Conservation (phyloP, 2,888 invertebrate genomes). For the Gymnocheta viridis region DNA sequence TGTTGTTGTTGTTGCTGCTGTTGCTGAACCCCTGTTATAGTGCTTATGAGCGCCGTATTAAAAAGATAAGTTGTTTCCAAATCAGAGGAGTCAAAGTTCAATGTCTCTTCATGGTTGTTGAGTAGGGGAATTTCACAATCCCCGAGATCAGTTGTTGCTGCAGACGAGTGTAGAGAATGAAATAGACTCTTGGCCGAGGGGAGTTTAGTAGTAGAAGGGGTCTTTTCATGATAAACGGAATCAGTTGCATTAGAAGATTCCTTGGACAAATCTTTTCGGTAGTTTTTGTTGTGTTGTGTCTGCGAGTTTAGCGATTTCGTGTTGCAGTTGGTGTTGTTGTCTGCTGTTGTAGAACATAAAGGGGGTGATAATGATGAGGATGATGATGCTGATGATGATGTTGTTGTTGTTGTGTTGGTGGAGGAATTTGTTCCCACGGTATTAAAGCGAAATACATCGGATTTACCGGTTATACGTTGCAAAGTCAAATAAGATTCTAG, state of each 20-base stretch:
- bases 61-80: constrained; percentile 64
- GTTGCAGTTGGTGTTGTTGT: too few species aligned
- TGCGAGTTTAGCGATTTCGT: neutral
- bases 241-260: constrained; percentile 10
- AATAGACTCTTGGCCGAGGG: constrained; percentile 66
- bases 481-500: constrained; percentile 92
- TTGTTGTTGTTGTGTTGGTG: constrained; percentile 35
- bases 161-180: constrained; percentile 58
- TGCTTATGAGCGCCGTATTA: constrained; percentile 53
- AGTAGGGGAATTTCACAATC: constrained; percentile 64
- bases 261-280: constrained; percentile 35
- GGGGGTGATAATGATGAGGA: constrained; percentile 14
- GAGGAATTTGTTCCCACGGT: constrained; percentile 64
- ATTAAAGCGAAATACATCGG: constrained; percentile 85
- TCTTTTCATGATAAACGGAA: constrained; percentile 43
- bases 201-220: constrained; percentile 34
- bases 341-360: neutral
- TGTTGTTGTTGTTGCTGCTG: constrained; percentile 46
- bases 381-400: neutral
- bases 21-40: constrained; percentile 57
- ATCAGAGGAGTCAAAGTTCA: constrained; percentile 56
- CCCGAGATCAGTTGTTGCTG: constrained; percentile 49
- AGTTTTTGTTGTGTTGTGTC: constrained; percentile 4
- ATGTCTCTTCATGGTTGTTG: constrained; percentile 39
- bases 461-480: constrained; percentile 88